Evolutionary conservation across 1,140 invertebrate genomes (phyloP).

Genomic region (Phortica variegata): DNA sequence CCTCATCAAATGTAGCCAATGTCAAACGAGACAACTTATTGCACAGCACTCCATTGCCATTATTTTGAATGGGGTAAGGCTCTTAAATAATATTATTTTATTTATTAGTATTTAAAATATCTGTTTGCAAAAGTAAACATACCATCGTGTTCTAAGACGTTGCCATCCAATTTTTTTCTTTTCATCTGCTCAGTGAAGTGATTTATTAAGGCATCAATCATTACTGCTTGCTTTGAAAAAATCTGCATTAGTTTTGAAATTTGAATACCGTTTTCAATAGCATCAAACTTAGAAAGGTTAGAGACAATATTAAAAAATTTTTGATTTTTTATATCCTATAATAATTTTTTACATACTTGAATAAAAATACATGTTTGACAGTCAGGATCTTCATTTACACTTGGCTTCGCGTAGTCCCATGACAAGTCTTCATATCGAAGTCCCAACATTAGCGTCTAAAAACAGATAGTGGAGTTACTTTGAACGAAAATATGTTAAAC

Average conservation of each 20-base stretch:
- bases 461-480: constrained; percentile 13
- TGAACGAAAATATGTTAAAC: too few species aligned
- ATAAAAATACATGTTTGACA: constrained; percentile 87
- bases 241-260: constrained; percentile 80
- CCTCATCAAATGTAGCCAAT: constrained; percentile 84
- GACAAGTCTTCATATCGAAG: constrained; percentile 84
- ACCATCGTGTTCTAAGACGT: constrained; percentile 59
- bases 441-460: constrained; percentile 78
- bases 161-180: constrained; percentile 47
- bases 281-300: constrained; percentile 73
- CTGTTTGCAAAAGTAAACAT: constrained; percentile 3
- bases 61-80: constrained; percentile 56
- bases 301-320: background rate
- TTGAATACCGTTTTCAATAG: constrained; percentile 78
- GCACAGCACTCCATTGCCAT: constrained; percentile 62
- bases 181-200: constrained; percentile 69
- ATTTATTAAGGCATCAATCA: constrained; percentile 90
- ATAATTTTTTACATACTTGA: constrained; percentile 57
- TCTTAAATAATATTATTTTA: constrained; percentile 21
- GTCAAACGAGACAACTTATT: constrained; percentile 85
- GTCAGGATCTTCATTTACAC: constrained; percentile 79
- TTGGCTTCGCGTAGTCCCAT: constrained; percentile 86
- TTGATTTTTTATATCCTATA: background rate
- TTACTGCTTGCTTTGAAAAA: constrained; percentile 84
- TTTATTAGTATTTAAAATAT: background rate